These are phyloP conservation scores for Labroides dimidiatus DNA, from an alignment of 2,797 vertebrate species.

Conservation along the genomic window DNA sequence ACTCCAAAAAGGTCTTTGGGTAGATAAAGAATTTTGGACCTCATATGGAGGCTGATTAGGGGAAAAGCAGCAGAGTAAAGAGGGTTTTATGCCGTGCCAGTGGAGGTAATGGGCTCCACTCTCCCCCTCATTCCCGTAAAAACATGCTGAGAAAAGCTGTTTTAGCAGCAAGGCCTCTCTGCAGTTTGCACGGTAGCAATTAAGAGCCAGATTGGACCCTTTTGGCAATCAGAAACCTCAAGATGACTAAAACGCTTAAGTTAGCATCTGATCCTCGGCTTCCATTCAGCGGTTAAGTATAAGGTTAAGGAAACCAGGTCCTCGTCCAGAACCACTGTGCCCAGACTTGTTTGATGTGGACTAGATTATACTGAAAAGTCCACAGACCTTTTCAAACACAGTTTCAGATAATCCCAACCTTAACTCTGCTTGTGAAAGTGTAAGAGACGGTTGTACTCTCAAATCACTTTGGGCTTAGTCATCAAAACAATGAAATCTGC, in stretches of 20 bases:
- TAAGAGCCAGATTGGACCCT: constrained; percentile 60
- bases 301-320: too few species aligned
- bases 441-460: too few species aligned
- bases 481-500: too few species aligned
- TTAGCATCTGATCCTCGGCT: too few species aligned
- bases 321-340: too few species aligned
- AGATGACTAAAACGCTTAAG: constrained; percentile 27
- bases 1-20: not conserved
- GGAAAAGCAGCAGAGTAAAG: constrained; percentile 9
- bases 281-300: too few species aligned
- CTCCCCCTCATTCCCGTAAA: constrained; percentile 53
- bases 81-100: constrained; percentile 24
- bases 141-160: constrained; percentile 69
- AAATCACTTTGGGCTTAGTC: too few species aligned
- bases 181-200: constrained; percentile 67
- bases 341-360: too few species aligned
- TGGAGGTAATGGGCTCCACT: constrained; percentile 26
- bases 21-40: not conserved
- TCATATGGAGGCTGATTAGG: not conserved
- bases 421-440: too few species aligned
- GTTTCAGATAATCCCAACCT: too few species aligned
- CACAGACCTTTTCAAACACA: too few species aligned
- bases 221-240: constrained; percentile 55
- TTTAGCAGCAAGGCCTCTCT: constrained; percentile 55
- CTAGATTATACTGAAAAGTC: too few species aligned